Evolutionary conservation across 2,113 vertebrate species (phyloP).

Genomic region (Cyanoderma ruficeps): DNA sequence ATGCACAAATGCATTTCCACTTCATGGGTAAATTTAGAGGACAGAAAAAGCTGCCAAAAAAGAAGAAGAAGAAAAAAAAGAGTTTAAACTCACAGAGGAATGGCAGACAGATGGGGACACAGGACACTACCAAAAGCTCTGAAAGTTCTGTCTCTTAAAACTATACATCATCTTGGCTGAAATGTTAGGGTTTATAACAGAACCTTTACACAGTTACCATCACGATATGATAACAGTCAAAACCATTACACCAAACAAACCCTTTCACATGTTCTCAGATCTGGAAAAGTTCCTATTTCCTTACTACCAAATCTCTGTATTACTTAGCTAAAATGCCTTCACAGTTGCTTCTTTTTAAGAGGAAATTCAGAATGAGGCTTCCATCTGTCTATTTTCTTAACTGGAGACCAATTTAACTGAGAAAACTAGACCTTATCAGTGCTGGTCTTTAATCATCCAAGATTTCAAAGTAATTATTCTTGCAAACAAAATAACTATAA

Average conservation of each 20-base stretch:
- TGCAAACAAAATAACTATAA: background rate
- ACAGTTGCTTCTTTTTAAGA: background rate
- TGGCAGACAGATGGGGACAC: background rate
- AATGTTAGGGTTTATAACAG: background rate
- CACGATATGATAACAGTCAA: background rate
- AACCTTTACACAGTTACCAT: background rate
- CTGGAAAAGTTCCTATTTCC: background rate
- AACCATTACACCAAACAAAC: background rate
- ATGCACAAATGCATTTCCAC: background rate
- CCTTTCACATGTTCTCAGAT: background rate
- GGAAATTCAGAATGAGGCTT: background rate
- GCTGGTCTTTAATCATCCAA: background rate
- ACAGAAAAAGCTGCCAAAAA: background rate
- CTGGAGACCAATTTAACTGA: background rate
- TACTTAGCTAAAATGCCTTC: background rate
- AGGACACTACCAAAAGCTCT: background rate
- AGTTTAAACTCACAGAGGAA: background rate
- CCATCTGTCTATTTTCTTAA: background rate
- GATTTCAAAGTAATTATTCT: background rate
- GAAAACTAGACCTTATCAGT: background rate
- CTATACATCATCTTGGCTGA: background rate
- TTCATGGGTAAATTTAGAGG: background rate
- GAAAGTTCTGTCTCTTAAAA: background rate
- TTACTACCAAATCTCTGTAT: background rate
- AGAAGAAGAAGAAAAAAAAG: background rate